A percentile compares a stretch with the other conserved stretches of the same genome.
These are phyloP conservation scores for Platysternon megacephalum DNA, from an alignment of 2,113 vertebrate genomes.

Conservation along the genomic window DNA sequence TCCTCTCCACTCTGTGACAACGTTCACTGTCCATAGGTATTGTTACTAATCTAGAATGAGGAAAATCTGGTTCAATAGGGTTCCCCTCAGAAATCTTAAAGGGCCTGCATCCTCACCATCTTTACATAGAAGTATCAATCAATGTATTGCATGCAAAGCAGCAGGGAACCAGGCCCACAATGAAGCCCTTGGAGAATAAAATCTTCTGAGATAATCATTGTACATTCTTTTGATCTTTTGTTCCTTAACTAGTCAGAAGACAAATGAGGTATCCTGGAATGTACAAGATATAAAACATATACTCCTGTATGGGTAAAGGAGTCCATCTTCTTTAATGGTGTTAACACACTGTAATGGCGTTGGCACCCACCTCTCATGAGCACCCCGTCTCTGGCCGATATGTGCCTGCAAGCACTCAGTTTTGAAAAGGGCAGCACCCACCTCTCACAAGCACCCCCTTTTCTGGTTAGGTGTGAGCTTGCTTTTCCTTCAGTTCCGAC, in stretches of 20 bases:
- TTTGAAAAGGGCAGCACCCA: no score
- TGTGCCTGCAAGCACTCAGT: no score
- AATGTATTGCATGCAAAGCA: not conserved
- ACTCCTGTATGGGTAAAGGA: constrained; percentile 7
- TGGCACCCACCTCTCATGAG: not conserved
- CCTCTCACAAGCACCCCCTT: no score
- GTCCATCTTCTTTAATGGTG: constrained; percentile 54
- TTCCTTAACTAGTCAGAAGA: not conserved
- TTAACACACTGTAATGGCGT: not conserved
- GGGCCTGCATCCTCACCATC: not conserved
- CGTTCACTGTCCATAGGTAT: not conserved
- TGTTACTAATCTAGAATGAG: not conserved
- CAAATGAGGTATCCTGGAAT: constrained; percentile 25
- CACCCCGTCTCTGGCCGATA: no score
- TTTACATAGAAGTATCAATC: not conserved
- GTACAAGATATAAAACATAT: constrained; percentile 39
- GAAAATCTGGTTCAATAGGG: not conserved
- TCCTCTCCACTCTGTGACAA: not conserved
- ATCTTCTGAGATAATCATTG: not conserved
- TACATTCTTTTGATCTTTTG: not conserved
- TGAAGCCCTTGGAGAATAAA: not conserved
- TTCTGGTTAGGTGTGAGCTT: no score
- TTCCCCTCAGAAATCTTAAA: not conserved
- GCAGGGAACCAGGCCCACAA: not conserved
- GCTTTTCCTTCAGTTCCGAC: no score